Base-by-base conservation (phyloP, 2,797 vertebrate species). In the Hyperoplus lanceolatus region DNA sequence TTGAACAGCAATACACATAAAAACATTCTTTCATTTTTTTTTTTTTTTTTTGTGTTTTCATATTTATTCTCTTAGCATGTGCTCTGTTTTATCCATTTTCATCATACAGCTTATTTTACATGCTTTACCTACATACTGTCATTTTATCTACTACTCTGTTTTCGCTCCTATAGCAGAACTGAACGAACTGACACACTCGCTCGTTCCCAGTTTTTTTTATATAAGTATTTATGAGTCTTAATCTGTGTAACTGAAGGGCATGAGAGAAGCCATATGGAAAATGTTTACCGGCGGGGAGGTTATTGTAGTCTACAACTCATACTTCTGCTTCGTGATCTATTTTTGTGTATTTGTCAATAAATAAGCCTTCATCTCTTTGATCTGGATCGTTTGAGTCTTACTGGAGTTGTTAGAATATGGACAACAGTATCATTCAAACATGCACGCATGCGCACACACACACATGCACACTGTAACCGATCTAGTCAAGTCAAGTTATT, bases 181-280 rank as follows among this genome's bases (percentile, higher is more conserved):
- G 43, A 73, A 50, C 4, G 21, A 61, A 51, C 75, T 64, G 8
- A 73, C 53, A 14, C 61, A 29, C 65, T 53, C 21, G 49, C 65
- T 53, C 21, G 49, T 81, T 75, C 76, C 55, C 70, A 36, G 16
- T 79, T 92, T 82, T 81, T 29, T 29, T 29, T 29, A 29, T 42
- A 29, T 84, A 48, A 89, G 80, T 93, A 93, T 94, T 93, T 92
- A 92, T 90, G 85, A 92, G 87, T 93, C 87, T 94, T 91, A 93
- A 89, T 85, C 78, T 74, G 50, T 89, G 70, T 87, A 83, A 63
- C 48, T 70, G 70, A 86, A 65, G 79, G 75, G 72, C 72, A 68
- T 62, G 81, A 82, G 41, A 73, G 63, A 91, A 85, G 89, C 89
- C 89, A 84, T 86, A 77, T 64, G 29, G 75, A 87, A 29, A 75